Evolutionary conservation across 2,797 vertebrate species (phyloP), one percentile per base, ranked within the genome.

Genomic region (Schizothorax lantsangensis): DNA sequence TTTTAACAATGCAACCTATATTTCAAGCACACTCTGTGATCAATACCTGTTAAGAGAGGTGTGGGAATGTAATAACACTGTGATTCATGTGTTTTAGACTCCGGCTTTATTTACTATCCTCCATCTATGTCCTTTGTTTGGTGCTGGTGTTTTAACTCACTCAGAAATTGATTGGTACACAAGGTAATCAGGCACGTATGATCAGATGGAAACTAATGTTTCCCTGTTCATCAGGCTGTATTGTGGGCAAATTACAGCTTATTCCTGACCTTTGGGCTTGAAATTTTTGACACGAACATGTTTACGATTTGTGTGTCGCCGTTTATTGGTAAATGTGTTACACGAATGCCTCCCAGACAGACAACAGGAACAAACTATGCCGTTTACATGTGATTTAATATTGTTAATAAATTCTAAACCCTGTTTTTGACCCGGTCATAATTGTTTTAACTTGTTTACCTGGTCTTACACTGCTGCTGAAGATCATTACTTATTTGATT

Each of bases 181-280:
- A 75, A 78, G 86, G 86, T 86, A 94, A 94, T 94, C 91, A 92
- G 88, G 26, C 62, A 12, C 89, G 88, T 92, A 91, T 92, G 90
- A 91, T 86, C 79, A 79, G 86, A 91, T 89, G 75, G 88, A 89
- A 91, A 88, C 87, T 68, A 66, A 80, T 87, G 86, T 88, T 90
- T 90, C 93, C 84, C 82, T 84, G 62, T 89, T 95, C 93, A 95
- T 96, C 95, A 95, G 92, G 84, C 86, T 79, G 85, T 88, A 95
- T 95, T 95, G 95, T 95, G 90, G 86, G 88, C 72, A 95, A 95
- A 96, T 94, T 88, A 93, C 92, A 79, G 91, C 91, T 93, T 94
- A 79, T 85, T 86, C 72, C 79, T 93, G 92, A 95, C 93, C 94
- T 93, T 89, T 94, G 93, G 83, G 88, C 86, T 89, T 79, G 54